Evolutionary conservation across 2,888 invertebrate genomes (phyloP), one percentile per base, ranked within the genome.

Genomic region (Nematopogon swammerdamellus): DNA sequence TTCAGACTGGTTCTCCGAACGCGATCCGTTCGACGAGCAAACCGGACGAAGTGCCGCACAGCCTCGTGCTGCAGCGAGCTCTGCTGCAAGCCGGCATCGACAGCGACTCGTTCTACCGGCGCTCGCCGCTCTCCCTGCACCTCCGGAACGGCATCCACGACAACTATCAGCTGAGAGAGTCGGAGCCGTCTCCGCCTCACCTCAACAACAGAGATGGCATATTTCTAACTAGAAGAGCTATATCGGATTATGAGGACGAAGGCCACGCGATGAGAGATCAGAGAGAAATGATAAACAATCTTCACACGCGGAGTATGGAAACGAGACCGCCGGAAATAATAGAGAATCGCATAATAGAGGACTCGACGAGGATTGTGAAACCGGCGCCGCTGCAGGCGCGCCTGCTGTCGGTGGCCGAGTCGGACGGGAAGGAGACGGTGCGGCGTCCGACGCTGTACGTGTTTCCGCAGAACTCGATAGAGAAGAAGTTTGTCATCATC

Each of bases 401-500:
- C 18, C 57, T 76, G 49, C 57, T 79, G 36, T 71, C 77, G 0
- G 64, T 76, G 1, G 63, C 73, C 3, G 70, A 75, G 48, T 53
- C 67, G 0, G 75, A 74, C 14, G 58, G 63, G 2, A 75, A 73
- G 51, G 74, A 76, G 19, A 53, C 66, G 0, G 63, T 72, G 3
- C 72, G 71, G 56, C 60, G 72, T 48, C 50, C 57, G 1, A 57
- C 56, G 8, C 68, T 74, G 54, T 80, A 74, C 52, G 77, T 80
- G 19, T 64, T 79, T 50, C 80, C 80, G n/a, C 75, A 74, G 52
- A 65, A 60, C 50, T 56, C 63, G 42, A 60, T 75, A 16, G 86
- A 87, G 47, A 86, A 87, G 63, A 87, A 86, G 62, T 70, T 85
- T 54, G 82, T 87, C 59, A 77, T 87, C 49, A 82, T 85, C 53